Conservation (phyloP, 2,797 vertebrate genomes). For the Platalea minor region DNA sequence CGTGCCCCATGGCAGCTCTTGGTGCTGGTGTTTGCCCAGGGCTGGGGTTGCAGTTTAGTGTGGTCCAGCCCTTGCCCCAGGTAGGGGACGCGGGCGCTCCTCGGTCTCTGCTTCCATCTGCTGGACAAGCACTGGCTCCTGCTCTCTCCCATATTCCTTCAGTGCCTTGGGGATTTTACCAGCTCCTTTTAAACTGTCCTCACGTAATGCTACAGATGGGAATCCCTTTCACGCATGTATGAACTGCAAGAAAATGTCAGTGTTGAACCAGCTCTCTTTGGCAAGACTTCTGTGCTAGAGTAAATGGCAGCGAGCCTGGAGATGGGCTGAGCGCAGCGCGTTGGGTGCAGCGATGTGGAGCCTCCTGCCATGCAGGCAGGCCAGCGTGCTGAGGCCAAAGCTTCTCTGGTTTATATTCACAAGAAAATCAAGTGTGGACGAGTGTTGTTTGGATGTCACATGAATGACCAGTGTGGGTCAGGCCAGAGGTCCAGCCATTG, state of each 20-base stretch:
- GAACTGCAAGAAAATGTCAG: neutral
- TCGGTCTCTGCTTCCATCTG: conserved; percentile 71
- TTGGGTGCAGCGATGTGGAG: neutral
- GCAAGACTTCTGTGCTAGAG: neutral
- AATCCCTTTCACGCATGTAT: neutral
- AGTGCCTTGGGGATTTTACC: neutral
- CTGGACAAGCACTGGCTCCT: conserved; percentile 54
- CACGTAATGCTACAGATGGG: neutral
- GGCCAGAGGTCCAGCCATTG: neutral
- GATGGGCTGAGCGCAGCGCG: neutral
- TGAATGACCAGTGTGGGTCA: neutral
- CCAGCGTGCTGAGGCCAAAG: neutral
- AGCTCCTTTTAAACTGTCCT: neutral
- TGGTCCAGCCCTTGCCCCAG: neutral
- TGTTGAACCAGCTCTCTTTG: neutral
- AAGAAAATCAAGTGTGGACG: neutral
- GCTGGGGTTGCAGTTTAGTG: neutral
- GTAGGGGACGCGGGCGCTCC: neutral
- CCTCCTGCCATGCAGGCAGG: neutral
- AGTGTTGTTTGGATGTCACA: neutral
- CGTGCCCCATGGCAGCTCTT: neutral
- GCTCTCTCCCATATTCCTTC: neutral
- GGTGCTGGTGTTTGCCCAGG: neutral
- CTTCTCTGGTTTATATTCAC: neutral
- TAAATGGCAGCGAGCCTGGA: neutral